Percentiles rank a stretch among this genome's conserved stretches.
phyloP scores from a whole-genome alignment of 2,113 vertebrate species.

The Rissa tridactyla region DNA sequence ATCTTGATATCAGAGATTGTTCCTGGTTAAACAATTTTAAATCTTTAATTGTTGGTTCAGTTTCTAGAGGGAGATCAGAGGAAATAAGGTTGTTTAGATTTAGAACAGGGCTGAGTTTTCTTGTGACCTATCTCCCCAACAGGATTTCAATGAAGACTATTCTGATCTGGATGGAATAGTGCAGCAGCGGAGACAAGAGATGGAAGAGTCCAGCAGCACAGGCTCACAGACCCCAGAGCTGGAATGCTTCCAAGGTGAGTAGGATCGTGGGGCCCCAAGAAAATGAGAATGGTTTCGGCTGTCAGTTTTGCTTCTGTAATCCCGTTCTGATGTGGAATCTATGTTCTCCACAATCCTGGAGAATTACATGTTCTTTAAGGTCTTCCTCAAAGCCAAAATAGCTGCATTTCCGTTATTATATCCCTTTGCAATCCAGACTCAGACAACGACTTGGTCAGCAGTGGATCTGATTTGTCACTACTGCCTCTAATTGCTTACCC shows the following conservation, averaged over 20 bases:
- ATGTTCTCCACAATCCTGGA: background rate
- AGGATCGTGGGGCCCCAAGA: background rate
- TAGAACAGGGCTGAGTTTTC: background rate
- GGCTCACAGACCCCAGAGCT: slow-evolving; percentile 87
- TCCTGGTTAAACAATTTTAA: background rate
- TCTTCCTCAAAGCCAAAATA: background rate
- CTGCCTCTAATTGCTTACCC: background rate
- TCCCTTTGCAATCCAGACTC: background rate
- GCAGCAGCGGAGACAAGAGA: slow-evolving; percentile 73
- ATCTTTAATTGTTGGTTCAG: background rate
- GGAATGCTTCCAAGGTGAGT: slow-evolving; percentile 84
- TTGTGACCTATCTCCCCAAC: background rate
- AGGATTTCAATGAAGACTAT: slow-evolving; percentile 85
- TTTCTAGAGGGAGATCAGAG: background rate
- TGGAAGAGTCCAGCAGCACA: slow-evolving; percentile 90
- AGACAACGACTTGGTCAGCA: background rate
- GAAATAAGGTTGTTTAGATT: background rate
- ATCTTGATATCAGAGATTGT: background rate
- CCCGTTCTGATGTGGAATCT: background rate
- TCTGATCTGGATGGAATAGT: slow-evolving; percentile 82
- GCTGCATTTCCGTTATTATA: background rate
- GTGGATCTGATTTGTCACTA: background rate
- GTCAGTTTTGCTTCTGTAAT: background rate
- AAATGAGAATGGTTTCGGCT: background rate
- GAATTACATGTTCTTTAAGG: background rate